A percentile compares a stretch with the other conserved stretches of the same genome.
Evolutionary conservation across 2,113 vertebrate genomes (phyloP).

Genomic region (Gorilla gorilla): DNA sequence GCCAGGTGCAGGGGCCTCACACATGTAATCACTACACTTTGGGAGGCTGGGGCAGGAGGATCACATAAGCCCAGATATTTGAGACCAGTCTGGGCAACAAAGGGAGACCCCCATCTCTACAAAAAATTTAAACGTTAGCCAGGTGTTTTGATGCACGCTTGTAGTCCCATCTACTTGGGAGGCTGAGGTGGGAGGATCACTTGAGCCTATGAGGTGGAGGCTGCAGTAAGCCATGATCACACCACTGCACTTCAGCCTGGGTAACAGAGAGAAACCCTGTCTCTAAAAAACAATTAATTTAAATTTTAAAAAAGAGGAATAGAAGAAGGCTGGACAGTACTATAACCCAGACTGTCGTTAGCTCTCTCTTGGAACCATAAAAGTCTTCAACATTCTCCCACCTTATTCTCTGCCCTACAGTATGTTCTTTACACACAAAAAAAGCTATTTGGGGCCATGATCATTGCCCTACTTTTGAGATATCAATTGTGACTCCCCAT

Average conservation of each 20-base stretch:
- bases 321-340: background rate
- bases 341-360: background rate
- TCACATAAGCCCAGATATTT: too few relatives aligned
- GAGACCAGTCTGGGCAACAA: background rate
- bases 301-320: background rate
- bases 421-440: background rate
- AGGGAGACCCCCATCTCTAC: background rate
- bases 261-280: background rate
- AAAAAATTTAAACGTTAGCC: background rate
- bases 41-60: too few relatives aligned
- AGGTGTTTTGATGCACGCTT: background rate
- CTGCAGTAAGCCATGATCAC: background rate
- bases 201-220: background rate
- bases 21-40: too few relatives aligned
- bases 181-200: background rate
- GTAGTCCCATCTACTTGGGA: background rate
- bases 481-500: background rate
- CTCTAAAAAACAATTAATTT: background rate
- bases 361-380: background rate
- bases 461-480: background rate
- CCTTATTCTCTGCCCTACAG: background rate
- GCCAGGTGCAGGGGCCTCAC: too few relatives aligned
- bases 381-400: background rate
- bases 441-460: background rate
- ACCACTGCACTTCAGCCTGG: background rate